Conservation (phyloP, 64 coral and sea anemone genomes). For the Cladopsammia gracilis region DNA sequence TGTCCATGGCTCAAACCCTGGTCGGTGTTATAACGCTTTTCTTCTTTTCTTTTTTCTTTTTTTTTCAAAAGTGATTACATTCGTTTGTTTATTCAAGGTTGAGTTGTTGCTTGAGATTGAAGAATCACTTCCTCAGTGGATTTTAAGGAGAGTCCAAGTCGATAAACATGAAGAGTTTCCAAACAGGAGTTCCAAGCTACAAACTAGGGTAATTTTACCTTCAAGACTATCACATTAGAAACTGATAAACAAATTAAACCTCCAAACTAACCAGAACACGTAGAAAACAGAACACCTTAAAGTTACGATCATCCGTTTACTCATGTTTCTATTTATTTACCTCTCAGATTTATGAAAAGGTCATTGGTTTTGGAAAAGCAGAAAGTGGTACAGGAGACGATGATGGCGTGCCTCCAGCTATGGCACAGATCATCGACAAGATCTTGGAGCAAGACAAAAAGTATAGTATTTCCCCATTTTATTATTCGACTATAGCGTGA, state of each 20-base stretch:
- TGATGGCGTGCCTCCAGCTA: conserved; percentile 59
- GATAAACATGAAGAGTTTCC: conserved; percentile 78
- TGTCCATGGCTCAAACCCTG: too few relatives aligned
- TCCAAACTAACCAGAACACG: too few relatives aligned
- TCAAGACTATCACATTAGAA: too few relatives aligned
- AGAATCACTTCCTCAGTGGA: conserved; percentile 82
- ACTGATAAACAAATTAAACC: too few relatives aligned
- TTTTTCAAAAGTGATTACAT: neutral
- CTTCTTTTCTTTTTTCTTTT: neutral
- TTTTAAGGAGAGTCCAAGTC: conserved; percentile 85
- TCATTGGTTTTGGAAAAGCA: conserved; percentile 86
- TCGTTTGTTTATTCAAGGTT: conserved; percentile 48
- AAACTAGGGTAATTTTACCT: conserved; percentile 49
- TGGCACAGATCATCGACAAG: conserved; percentile 83
- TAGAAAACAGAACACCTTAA: too few relatives aligned
- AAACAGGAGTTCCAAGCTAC: conserved; percentile 74
- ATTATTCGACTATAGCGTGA: too few relatives aligned
- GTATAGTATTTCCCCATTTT: conserved; percentile 20
- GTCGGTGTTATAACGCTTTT: too few relatives aligned
- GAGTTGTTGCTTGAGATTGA: conserved; percentile 89
- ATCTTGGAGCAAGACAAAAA: conserved; percentile 82
- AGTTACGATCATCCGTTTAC: neutral
- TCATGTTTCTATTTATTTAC: neutral
- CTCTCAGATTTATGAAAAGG: conserved; percentile 69
- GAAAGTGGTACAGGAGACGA: conserved; percentile 74